Evolutionary conservation across 2,113 vertebrate species (phyloP).

Genomic region (Nibea albiflora): DNA sequence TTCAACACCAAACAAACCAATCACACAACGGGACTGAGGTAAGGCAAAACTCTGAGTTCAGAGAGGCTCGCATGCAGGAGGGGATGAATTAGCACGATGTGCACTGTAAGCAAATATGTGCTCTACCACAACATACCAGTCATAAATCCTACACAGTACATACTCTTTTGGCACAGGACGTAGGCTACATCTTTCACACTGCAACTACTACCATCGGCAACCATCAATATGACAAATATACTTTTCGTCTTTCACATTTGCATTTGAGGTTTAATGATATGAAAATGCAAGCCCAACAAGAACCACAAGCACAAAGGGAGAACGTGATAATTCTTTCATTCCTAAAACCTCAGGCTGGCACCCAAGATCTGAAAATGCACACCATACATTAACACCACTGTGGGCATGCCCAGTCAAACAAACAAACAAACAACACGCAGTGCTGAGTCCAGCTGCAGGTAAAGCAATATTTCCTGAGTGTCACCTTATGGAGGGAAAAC

Average conservation of each 20-base stretch:
- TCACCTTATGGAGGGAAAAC: constrained; percentile 47
- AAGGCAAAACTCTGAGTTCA: constrained; percentile 32
- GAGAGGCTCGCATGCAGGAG: constrained; percentile 67
- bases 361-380: constrained; percentile 46
- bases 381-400: constrained; percentile 40
- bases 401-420: constrained; percentile 63
- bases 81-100: constrained; percentile 54
- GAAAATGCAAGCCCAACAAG: constrained; percentile 47
- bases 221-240: constrained; percentile 1
- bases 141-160: constrained; percentile 44
- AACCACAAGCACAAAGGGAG: constrained; percentile 50
- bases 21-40: constrained; percentile 37
- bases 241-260: constrained; percentile 40
- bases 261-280: constrained; percentile 38
- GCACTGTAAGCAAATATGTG: constrained; percentile 60
- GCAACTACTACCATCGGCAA: constrained; percentile 12
- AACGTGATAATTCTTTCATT: constrained; percentile 46
- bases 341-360: constrained; percentile 28
- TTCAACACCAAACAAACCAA: constrained; percentile 56
- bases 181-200: constrained; percentile 30
- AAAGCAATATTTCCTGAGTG: constrained; percentile 43
- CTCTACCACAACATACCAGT: constrained; percentile 45
- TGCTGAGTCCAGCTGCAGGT: constrained; percentile 39
- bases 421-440: constrained; percentile 31
- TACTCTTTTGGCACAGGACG: constrained; percentile 21